Conservation (phyloP, 2,888 invertebrate genomes). For the Cryptus armator region DNA sequence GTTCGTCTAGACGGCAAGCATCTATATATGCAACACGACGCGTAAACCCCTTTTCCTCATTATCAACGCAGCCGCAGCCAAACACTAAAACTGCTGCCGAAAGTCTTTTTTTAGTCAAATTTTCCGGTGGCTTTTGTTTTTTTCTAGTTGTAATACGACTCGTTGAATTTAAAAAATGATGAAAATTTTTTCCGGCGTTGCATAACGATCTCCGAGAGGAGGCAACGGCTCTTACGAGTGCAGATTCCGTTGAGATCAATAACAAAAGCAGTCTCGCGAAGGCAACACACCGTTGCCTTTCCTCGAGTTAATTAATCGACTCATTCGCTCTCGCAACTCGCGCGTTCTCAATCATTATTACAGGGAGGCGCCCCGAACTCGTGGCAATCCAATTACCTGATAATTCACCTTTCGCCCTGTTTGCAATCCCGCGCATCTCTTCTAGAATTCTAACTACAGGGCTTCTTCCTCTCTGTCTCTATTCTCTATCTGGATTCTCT, state of each 20-base stretch:
- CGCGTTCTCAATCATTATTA: slow-evolving; percentile 51
- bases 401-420: slow-evolving; percentile 46
- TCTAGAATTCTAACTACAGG: slow-evolving; percentile 2
- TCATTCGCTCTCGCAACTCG: slow-evolving; percentile 26
- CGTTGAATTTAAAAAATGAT: not conserved
- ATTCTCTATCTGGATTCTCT: not conserved
- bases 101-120: slow-evolving; percentile 10
- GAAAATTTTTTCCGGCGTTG: not conserved
- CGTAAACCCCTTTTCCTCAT: slow-evolving; percentile 14
- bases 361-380: slow-evolving; percentile 26
- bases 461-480: not conserved
- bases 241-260: slow-evolving; percentile 31
- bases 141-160: not conserved
- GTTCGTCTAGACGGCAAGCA: slow-evolving; percentile 56
- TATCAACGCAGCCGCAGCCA: not conserved
- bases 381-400: slow-evolving; percentile 51
- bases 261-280: slow-evolving; percentile 41
- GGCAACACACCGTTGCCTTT: not conserved
- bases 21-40: slow-evolving; percentile 29
- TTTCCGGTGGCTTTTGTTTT: not conserved
- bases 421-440: not conserved
- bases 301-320: slow-evolving; percentile 51
- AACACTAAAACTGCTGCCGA: not conserved
- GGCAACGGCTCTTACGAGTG: not conserved
- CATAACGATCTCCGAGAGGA: slow-evolving; percentile 1